Conservation (phyloP, 2,113 vertebrate species). For the Leptosomus discolor region DNA sequence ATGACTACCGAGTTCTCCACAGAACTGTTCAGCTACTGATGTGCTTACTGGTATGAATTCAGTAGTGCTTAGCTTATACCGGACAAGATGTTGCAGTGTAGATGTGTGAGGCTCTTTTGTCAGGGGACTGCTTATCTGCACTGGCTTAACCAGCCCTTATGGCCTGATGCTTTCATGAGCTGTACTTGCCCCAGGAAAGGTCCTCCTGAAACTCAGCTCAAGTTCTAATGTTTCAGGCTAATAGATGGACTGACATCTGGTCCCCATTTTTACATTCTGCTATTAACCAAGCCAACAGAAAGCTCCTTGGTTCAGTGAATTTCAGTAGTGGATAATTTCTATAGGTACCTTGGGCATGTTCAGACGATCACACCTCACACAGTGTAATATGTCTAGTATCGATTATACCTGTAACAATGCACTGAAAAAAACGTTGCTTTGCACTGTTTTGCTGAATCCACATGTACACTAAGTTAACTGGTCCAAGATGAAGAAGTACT, state of each 20-base stretch:
- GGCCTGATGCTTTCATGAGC: not conserved
- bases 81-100: not conserved
- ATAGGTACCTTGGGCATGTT: not conserved
- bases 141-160: not conserved
- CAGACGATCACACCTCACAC: not conserved
- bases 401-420: not conserved
- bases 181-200: not conserved
- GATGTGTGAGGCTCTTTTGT: not conserved
- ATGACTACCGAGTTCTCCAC: not conserved
- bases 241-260: not conserved
- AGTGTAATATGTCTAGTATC: not conserved
- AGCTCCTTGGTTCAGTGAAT: not conserved
- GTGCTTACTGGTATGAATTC: not conserved
- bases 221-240: not conserved
- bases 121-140: not conserved
- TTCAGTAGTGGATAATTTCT: not conserved
- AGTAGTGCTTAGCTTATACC: not conserved
- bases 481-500: not conserved
- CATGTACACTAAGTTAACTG: not conserved
- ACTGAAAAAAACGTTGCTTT: not conserved
- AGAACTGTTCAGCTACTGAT: not conserved
- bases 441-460: not conserved
- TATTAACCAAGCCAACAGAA: not conserved
- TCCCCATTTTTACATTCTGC: not conserved
- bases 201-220: not conserved